Base-by-base conservation (phyloP, 2,113 vertebrate species). In the Thinocorus orbignyianus region DNA sequence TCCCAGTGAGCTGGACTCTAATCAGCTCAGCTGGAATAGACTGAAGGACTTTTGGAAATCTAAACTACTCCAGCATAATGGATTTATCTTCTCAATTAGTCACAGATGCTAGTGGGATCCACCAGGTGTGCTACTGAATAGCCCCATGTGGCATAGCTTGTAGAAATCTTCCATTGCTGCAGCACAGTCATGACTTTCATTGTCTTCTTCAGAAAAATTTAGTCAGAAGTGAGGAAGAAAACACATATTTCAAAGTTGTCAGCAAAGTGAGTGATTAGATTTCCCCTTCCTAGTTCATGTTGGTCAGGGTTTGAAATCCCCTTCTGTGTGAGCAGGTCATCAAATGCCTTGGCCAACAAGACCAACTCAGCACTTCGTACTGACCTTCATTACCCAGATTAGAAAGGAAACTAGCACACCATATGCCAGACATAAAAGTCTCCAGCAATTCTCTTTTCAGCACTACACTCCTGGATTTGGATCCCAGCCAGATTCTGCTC, bases 1-100 rank as follows among this genome's bases (percentile, higher is more conserved):
- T 96, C 96, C 96, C 95, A 96, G 92, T 80, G 96, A 97, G 94
- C 90, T 97, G 96, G 94, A 96, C 91, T 97, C 68, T 93, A 96
- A 96, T 95, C 94, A 96, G 92, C 91, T 97, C 94, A 95, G 91
- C 91, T 96, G 92, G 96, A 97, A 81, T 94, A 91, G 81, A 44
- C 81, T 92, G 94, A 97, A 95, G 93, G 89, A 90, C 92, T 96
- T 96, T 71, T 85, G 93, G 81, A 97, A 95, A 90, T 80, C 78
- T 92, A 90, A 95, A 76, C 84, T 81, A 92, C 88, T 95, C 77
- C 88, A 93, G 89, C 83, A 96, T 95, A 95, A 94, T 92, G 92
- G 93, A 96, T 96, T 97, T 95, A 96, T 96, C 93, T 95, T 93
- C 94, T 93, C 91, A 93, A 87, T 96, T 95, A 95, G 91, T 65